Conservation (phyloP, 2,797 vertebrate species). For the Adelosebastes latens region DNA sequence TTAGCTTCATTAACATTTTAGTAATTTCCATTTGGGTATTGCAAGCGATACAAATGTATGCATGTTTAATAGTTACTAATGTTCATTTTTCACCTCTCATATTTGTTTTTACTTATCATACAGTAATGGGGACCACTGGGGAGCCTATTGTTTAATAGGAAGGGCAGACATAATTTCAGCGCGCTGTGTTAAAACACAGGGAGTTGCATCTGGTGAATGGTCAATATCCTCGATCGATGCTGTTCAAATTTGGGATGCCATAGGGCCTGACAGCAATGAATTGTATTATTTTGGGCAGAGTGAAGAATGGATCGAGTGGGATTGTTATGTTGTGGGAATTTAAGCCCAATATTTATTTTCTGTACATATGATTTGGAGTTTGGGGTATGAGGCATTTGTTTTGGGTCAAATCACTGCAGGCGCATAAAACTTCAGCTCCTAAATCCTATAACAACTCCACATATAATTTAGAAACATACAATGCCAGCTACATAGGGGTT, state of each 20-base stretch:
- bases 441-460: conserved; percentile 50
- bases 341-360: conserved; percentile 73
- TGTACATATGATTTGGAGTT: conserved; percentile 61
- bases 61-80: conserved; percentile 48
- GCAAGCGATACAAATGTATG: conserved; percentile 23
- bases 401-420: conserved; percentile 68
- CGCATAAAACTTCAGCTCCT: conserved; percentile 52
- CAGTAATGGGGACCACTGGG: conserved; percentile 45
- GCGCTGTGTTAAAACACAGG: conserved; percentile 61
- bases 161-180: conserved; percentile 71
- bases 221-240: conserved; percentile 84
- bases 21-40: conserved; percentile 49
- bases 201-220: conserved; percentile 75
- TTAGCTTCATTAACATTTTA: conserved; percentile 48
- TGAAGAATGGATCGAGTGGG: conserved; percentile 69
- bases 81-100: conserved; percentile 53
- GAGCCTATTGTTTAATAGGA: conserved; percentile 64
- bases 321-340: conserved; percentile 76
- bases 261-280: conserved; percentile 78
- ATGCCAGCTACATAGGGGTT: background rate
- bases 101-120: conserved; percentile 60
- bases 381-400: conserved; percentile 56
- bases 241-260: conserved; percentile 78
- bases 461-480: conserved; percentile 52
- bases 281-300: conserved; percentile 75